Base-by-base conservation (phyloP, 2,888 invertebrate species). In the Chrysolina oricalcia region DNA sequence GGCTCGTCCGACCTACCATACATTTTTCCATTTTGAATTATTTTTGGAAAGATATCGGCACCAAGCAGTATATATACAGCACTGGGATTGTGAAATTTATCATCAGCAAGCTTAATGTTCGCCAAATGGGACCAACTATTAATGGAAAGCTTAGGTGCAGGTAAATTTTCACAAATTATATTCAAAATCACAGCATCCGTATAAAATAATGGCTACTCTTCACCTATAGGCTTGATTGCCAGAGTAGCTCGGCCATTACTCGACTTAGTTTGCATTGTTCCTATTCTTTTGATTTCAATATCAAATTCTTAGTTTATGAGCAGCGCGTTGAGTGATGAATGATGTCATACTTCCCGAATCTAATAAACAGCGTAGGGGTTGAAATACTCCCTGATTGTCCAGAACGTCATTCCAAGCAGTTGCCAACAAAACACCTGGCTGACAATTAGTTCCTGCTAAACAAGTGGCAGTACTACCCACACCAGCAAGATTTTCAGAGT, bases 251-350 rank as follows among this genome's bases (percentile, higher is more conserved):
- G 19, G 10, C 65, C 65, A 19, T 41, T n/a, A 13, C 23, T 43
- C 19, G 21, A 65, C 9, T 10, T 1, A n/a, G 46, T 13, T 17
- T 19, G n/a, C 65, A 41, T 65, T 9, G 46, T 43, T 13, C 65
- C 17, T 8, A 65, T 15, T 11, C 65, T 21, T 65, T 65, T 65
- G 11, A 65, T 41, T 43, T 65, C 65, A 2, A 65, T 41, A 9
- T 6, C 8, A 8, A n/a, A 65, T 41, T 10, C 65, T 19, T 65
- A 65, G 35, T 17, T 41, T 17, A 17, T 41, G 10, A 41, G 17
- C 64, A 19, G 65, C 17, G 6, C 43, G 9, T 41, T 23, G 13
- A 3, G 65, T 43, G 10, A 65, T 21, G 19, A 65, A 43, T 19
- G 64, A 65, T 15, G 9, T 23, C 64, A 65, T 43, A 43, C 64